phyloP scores from a whole-genome alignment of 2,888 invertebrate species.

The Rhingia rostrata region DNA sequence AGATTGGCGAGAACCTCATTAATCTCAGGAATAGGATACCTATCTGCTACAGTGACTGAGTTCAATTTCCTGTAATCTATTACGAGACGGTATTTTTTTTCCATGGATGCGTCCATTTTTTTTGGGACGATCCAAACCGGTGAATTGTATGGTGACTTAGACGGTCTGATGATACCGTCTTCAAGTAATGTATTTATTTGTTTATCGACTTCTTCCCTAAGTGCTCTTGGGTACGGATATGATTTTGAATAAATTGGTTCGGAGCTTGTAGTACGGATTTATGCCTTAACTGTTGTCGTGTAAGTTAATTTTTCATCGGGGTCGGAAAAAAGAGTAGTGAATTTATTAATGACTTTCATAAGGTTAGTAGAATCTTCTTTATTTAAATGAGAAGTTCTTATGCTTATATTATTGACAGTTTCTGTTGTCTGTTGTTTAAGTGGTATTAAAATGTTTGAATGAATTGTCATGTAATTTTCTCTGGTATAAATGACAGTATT shows the following conservation, averaged over 20 bases:
- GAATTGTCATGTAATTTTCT: constrained; percentile 19
- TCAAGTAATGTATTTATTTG: no score
- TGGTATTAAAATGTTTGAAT: constrained; percentile 8
- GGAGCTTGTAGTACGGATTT: no score
- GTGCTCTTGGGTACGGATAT: no score
- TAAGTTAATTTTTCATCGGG: constrained; percentile 37
- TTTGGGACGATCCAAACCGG: no score
- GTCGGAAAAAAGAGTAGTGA: constrained; percentile 21
- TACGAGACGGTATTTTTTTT: no score
- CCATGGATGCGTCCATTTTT: no score
- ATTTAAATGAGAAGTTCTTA: constrained; percentile 24
- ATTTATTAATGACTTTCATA: constrained; percentile 11
- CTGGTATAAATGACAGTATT: constrained; percentile 24
- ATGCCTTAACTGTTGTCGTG: constrained; percentile 6
- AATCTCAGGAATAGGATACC: background rate
- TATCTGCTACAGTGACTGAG: no score
- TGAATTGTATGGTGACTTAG: no score
- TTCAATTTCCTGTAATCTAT: no score
- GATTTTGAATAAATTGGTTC: no score
- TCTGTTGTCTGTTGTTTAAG: constrained; percentile 33
- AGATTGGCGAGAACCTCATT: background rate
- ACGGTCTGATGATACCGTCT: no score
- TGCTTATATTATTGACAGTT: constrained; percentile 24
- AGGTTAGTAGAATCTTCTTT: constrained; percentile 24
- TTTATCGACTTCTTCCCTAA: no score